Conservation (phyloP, 2,888 invertebrate genomes). For the Sycophila texana region DNA sequence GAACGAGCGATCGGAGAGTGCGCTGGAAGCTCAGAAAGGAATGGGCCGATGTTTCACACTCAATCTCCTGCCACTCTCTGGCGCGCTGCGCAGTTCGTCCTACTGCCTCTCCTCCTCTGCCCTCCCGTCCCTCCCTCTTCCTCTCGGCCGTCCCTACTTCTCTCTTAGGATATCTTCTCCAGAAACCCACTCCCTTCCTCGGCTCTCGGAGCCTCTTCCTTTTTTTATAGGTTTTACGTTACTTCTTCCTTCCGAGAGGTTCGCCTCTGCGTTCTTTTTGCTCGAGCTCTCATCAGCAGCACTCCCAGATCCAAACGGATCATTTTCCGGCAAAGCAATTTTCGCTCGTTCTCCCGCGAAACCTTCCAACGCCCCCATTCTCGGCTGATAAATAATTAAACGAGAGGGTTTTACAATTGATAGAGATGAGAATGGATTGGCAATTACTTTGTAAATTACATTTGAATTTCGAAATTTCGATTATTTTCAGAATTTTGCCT, state of each 20-base stretch:
- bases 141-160: slow-evolving; percentile 34
- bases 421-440: slow-evolving; percentile 2
- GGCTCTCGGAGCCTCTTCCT: slow-evolving; percentile 34
- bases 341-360: slow-evolving; percentile 29
- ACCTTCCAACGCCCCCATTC: slow-evolving; percentile 1
- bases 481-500: neutral
- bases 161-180: slow-evolving; percentile 36
- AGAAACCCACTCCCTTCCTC: slow-evolving; percentile 16
- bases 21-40: slow-evolving; percentile 62
- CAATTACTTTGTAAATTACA: slow-evolving; percentile 12
- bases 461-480: neutral
- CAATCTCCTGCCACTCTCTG: slow-evolving; percentile 66
- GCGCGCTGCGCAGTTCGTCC: slow-evolving; percentile 8
- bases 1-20: slow-evolving; percentile 58
- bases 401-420: slow-evolving; percentile 8
- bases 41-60: slow-evolving; percentile 69
- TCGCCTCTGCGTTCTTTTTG: slow-evolving; percentile 45
- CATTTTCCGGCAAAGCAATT: slow-evolving; percentile 49
- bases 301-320: slow-evolving; percentile 52
- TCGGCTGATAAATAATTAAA: slow-evolving; percentile 45
- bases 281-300: slow-evolving; percentile 19
- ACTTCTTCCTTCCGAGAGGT: slow-evolving; percentile 46
- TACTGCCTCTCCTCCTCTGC: slow-evolving; percentile 21
- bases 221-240: slow-evolving; percentile 51
- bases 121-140: slow-evolving; percentile 29